Base-by-base conservation (phyloP, 2,888 invertebrate species). In the Andrena hattorfiana region DNA sequence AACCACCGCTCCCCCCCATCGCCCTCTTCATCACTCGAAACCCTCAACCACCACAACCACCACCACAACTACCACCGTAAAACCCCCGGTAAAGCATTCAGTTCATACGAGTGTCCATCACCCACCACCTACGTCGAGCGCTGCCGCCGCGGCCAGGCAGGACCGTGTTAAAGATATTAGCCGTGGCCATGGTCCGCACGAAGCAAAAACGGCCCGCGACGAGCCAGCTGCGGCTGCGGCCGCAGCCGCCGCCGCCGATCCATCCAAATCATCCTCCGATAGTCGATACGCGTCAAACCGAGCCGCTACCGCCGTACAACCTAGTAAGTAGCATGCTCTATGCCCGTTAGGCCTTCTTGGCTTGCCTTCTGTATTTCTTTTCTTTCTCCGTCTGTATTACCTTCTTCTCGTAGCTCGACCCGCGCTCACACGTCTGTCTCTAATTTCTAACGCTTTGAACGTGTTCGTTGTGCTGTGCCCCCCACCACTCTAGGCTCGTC, bases 1-100 rank as follows among this genome's bases (percentile, higher is more conserved):
- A 95, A 96, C 96, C 95, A 96, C 96, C 95, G 95, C 95, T 95
- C 96, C 96, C 95, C 96, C 96, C 96, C 96, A 93, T 93, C 94
- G 94, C 91, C 94, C 94, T 92, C 92, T 93, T 92, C 93, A 93
- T 92, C 93, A 93, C 87, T 92, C 90, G 88, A 93, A 92, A 93
- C 91, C 91, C 91, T 89, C 89, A 84, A 87, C 87, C 78, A 88
- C 85, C 74, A 81, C 84, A 77, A 85, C 85, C 71, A 90, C 87
- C 84, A 87, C 86, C 82, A 84, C 87, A 84, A 87, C 89, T 83
- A 87, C 84, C 80, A 85, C 79, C 85, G 92, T 90, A 85, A 92
- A 92, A 91, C 84, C 91, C 90, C 85, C 91, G 89, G 87, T 92
- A 90, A 93, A 92, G 89, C 89, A 92, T 91, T 90, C 92, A 89